These are phyloP conservation scores for Diachrysia chrysitis DNA, from an alignment of 2,888 invertebrate genomes.

Conservation along the genomic window DNA sequence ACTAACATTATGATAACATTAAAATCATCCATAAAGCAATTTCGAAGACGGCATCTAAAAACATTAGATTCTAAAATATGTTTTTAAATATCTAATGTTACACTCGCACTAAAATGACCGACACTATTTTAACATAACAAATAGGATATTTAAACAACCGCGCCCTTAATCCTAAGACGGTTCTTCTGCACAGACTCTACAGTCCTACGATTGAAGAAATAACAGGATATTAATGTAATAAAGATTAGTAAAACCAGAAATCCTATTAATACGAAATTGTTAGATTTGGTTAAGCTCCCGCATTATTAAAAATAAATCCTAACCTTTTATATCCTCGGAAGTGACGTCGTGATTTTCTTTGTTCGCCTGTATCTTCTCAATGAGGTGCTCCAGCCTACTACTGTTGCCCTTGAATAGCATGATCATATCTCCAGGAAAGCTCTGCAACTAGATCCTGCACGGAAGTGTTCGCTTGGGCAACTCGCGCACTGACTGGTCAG, in stretches of 20 bases:
- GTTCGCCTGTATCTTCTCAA: slow-evolving; percentile 96
- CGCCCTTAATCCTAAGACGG: no score
- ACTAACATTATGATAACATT: no score
- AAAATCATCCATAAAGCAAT: no score
- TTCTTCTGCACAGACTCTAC: no score
- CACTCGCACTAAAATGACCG: no score
- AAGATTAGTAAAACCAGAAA: neutral
- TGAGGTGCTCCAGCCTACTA: slow-evolving; percentile 94
- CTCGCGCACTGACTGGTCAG: slow-evolving; percentile 56
- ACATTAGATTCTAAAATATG: no score
- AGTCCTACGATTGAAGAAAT: neutral
- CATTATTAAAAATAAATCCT: slow-evolving; percentile 43
- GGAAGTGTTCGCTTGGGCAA: slow-evolving; percentile 49
- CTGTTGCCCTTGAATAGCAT: slow-evolving; percentile 97
- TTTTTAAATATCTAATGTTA: no score
- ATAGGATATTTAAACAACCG: no score
- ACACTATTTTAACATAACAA: no score
- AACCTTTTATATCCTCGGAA: slow-evolving; percentile 87
- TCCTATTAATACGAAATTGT: neutral
- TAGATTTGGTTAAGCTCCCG: neutral
- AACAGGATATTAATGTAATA: neutral
- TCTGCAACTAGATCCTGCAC: slow-evolving; percentile 34
- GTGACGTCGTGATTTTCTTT: slow-evolving; percentile 92
- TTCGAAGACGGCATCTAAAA: no score
- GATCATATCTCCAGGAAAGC: slow-evolving; percentile 79